Percentiles rank a stretch among this genome's conserved stretches.
phyloP scores from a whole-genome alignment of 2,888 invertebrate species.

The Dysmachus trigonus region DNA sequence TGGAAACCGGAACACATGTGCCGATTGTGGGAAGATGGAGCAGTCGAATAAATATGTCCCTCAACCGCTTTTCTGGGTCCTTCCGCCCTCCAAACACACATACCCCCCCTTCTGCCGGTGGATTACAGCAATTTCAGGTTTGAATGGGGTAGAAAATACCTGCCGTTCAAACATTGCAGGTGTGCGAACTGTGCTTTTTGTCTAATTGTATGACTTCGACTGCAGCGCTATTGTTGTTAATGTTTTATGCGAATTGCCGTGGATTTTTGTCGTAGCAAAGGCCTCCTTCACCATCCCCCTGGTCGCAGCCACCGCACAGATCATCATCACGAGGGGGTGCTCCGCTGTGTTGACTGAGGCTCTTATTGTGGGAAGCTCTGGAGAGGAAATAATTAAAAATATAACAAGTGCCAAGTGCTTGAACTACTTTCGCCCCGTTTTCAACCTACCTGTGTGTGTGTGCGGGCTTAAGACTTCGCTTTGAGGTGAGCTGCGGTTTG shows the following conservation, averaged over 20 bases:
- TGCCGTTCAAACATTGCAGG: conserved; percentile 25
- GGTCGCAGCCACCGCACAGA: neutral
- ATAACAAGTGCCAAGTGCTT: conserved; percentile 48
- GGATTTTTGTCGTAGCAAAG: neutral
- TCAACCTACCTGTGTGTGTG: conserved; percentile 8
- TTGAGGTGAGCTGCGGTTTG: conserved; percentile 24
- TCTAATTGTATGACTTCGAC: conserved; percentile 28
- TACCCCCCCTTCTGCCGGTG: neutral
- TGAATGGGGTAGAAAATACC: conserved; percentile 15
- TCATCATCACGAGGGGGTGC: neutral
- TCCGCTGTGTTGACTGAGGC: neutral
- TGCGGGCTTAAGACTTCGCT: neutral
- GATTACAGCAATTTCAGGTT: neutral
- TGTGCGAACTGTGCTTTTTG: conserved; percentile 42
- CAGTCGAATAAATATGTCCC: conserved; percentile 12
- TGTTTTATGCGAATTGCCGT: conserved; percentile 34
- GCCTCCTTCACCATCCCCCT: neutral
- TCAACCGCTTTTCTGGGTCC: neutral
- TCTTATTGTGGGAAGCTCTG: neutral
- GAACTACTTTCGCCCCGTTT: conserved; percentile 40
- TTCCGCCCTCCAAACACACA: neutral
- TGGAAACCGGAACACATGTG: neutral
- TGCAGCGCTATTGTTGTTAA: conserved; percentile 35
- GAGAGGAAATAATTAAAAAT: conserved; percentile 49
- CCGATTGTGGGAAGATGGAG: neutral